phyloP scores from a whole-genome alignment of 1,140 invertebrate species.

The Dysdera silvatica region DNA sequence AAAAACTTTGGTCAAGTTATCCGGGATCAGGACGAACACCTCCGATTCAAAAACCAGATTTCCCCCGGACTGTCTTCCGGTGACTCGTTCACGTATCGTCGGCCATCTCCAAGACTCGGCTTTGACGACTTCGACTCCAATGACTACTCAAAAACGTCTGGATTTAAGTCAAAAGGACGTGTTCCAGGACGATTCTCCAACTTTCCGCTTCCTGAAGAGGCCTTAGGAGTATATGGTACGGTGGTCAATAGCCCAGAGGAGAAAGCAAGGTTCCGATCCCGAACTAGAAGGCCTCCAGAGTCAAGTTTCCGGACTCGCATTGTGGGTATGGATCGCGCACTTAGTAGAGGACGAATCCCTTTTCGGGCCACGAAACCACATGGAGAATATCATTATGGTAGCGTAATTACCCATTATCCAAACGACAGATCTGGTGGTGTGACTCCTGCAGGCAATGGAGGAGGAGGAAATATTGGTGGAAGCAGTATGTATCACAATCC shows the following conservation, averaged over 20 bases:
- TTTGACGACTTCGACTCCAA: slow-evolving; percentile 13
- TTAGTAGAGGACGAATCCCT: slow-evolving; percentile 16
- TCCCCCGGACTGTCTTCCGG: neutral
- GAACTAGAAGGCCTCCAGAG: slow-evolving; percentile 17
- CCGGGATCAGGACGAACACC: slow-evolving; percentile 2
- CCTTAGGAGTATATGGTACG: slow-evolving; percentile 28
- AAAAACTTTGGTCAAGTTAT: slow-evolving; percentile 12
- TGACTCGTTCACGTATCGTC: neutral
- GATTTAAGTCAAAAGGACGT: neutral
- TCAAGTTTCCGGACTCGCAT: slow-evolving; percentile 1
- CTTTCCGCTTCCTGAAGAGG: slow-evolving; percentile 19
- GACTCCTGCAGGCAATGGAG: slow-evolving; percentile 11
- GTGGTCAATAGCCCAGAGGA: slow-evolving; percentile 31
- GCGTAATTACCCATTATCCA: slow-evolving; percentile 23
- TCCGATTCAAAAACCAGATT: neutral
- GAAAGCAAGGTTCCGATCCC: slow-evolving; percentile 20
- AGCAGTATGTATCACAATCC: too few relatives aligned
- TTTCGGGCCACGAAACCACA: slow-evolving; percentile 14
- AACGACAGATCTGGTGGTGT: too few relatives aligned
- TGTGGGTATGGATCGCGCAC: slow-evolving; percentile 2
- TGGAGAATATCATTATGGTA: slow-evolving; percentile 21
- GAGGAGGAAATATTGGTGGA: too few relatives aligned
- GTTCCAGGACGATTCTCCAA: slow-evolving; percentile 15
- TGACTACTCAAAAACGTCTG: neutral
- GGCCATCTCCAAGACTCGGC: neutral